A percentile compares a stretch with the other conserved stretches of the same genome.
Conservation (phyloP, 2,113 vertebrate species). For the Pterocles gutturalis region DNA sequence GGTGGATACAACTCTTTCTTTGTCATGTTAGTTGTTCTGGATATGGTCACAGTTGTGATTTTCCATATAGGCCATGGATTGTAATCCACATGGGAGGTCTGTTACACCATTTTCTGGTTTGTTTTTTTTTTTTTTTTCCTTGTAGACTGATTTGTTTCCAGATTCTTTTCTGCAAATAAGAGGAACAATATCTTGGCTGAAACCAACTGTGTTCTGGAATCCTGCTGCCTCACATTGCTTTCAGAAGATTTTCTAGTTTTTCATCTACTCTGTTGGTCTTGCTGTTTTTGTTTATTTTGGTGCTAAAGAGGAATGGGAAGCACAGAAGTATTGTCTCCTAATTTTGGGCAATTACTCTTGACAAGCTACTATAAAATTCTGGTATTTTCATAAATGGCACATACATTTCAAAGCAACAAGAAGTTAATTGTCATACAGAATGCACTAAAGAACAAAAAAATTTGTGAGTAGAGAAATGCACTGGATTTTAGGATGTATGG, state of each 20-base stretch:
- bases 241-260: slow-evolving; percentile 34
- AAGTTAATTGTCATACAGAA: neutral
- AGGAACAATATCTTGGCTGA: neutral
- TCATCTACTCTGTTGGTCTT: slow-evolving; percentile 42
- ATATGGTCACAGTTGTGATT: neutral
- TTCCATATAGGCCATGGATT: neutral
- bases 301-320: neutral
- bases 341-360: slow-evolving; percentile 2
- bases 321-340: neutral
- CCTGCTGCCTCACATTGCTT: slow-evolving; percentile 10
- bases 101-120: neutral
- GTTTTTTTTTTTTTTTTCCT: neutral
- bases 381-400: slow-evolving; percentile 17
- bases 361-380: slow-evolving; percentile 25
- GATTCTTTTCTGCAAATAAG: neutral
- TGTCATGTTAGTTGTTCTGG: neutral
- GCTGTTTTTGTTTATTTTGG: slow-evolving; percentile 29
- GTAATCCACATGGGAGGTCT: slow-evolving; percentile 19
- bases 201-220: neutral
- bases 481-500: neutral
- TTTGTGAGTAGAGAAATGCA: neutral
- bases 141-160: slow-evolving; percentile 12
- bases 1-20: neutral
- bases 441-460: neutral
- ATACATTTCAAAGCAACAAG: neutral